Evolutionary conservation across 1,140 invertebrate species (phyloP), one percentile per base, ranked within the genome.

Genomic region (Varroa destructor): DNA sequence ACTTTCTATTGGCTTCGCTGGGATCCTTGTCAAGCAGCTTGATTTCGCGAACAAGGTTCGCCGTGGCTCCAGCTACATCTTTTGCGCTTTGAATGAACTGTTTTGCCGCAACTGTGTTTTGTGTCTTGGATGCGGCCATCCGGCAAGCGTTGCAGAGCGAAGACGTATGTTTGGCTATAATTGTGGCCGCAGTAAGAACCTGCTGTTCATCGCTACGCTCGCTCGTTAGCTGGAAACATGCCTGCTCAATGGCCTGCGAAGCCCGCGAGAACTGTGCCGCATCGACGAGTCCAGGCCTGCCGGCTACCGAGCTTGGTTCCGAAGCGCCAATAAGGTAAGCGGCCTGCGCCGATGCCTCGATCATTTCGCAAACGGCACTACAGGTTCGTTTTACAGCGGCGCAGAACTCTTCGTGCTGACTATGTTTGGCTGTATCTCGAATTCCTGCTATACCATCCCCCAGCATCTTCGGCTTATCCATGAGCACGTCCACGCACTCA

Each of bases 21-120:
- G 61, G 61, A 67, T 67, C 61, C 36, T 67, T 67, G 61, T 67
- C 61, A 72, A 67, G n/a, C 56, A 79, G 86, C 82, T 97, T 97
- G 73, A 98, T 97, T 78, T 93, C 89, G 79, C 92, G 93, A 0
- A 99, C 94, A 5, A 99, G 82, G 75, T 86, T 86, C 0, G 93
- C 90, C 1, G 96, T 99, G 2, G 90, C 91, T 80, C 94, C 95
- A 37, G 96, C 96, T 0, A 99, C 93, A 78, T 97, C 91, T 79
- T 96, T 96, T 42, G 94, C 94, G 73, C 91, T 90, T 78, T 97
- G 92, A 25, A 99, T 93, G 80, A 99, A 98, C 78, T 97, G 93
- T 73, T 93, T 81, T 80, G 97, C 97, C 55, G 92, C 90, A 37
- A 91, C 89, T 0, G 93, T 89, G 81, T 97, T 95, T 70, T 84